Percentiles rank a stretch among this genome's conserved stretches.
Evolutionary conservation across 1,140 invertebrate species (phyloP).

Genomic region (Aradophagus sp.): DNA sequence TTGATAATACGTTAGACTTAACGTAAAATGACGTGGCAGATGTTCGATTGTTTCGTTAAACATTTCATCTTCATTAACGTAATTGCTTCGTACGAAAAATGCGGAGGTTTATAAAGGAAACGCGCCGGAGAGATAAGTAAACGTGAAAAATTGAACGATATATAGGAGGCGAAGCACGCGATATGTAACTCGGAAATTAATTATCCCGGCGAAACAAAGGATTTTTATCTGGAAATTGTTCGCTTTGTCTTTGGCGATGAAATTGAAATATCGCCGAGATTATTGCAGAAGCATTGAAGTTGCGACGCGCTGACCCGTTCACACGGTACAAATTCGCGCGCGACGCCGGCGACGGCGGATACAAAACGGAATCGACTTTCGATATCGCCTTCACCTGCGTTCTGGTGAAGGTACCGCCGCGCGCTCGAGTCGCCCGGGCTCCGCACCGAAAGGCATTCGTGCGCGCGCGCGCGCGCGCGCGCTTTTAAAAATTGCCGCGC

Average conservation of each 20-base stretch:
- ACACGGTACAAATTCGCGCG: constrained; percentile 67
- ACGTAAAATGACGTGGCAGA: too few species aligned
- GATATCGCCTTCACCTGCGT: constrained; percentile 67
- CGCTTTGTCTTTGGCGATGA: constrained; percentile 19
- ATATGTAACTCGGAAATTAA: too few species aligned
- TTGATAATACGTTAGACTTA: too few species aligned
- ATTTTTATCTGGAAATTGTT: constrained; percentile 22
- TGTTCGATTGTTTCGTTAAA: too few species aligned
- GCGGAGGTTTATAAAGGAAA: too few species aligned
- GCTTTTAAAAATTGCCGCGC: constrained; percentile 36
- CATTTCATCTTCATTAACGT: too few species aligned
- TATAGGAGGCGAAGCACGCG: too few species aligned
- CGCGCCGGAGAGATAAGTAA: too few species aligned
- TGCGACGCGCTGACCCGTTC: constrained; percentile 56
- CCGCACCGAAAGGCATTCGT: constrained; percentile 30
- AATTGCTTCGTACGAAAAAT: too few species aligned
- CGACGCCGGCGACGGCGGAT: too few species aligned
- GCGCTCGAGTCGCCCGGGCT: constrained; percentile 26
- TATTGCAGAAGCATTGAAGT: constrained; percentile 47
- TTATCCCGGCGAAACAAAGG: too few species aligned
- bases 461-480: constrained; percentile 27
- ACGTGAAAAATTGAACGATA: too few species aligned
- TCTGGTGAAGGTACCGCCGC: constrained; percentile 30
- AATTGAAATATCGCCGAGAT: constrained; percentile 52
- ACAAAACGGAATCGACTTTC: constrained; percentile 68